Evolutionary conservation across 1,140 invertebrate species (phyloP), one percentile per base, ranked within the genome.

Genomic region (Drosophila jambulina): DNA sequence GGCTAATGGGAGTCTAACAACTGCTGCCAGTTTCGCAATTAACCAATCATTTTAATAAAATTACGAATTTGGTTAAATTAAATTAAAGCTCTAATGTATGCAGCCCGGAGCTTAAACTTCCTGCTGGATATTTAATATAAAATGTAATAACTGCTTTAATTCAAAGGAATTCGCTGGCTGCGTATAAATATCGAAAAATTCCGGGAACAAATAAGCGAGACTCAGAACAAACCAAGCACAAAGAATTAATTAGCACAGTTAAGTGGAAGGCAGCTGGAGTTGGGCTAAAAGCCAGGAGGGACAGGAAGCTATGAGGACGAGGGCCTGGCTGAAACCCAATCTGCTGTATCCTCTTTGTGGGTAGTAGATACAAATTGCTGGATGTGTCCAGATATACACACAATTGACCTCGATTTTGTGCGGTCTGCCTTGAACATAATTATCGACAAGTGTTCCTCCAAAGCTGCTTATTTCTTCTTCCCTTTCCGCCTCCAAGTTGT

Each of bases 401-500:
- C 45, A 67, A 68, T 74, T 80, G 80, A 87, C 83, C 83, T 87
- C 83, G 56, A 74, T 80, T 77, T 63, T 70, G 72, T 77, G 80
- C 48, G 59, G 80, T 80, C 78, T 68, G 60, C 71, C 79, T 80
- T 86, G 76, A 80, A 77, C 71, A 80, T 80, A 82, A 82, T 82
- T 77, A 80, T 80, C 43, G 63, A 79, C 60, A 85, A 78, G 64
- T 58, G 63, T 74, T 71, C 48, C 42, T 43, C 36, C 42, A 68
- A 83, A 78, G 61, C 46, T 56, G 49, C 63, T 80, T 82, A 80
- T 49, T 56, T 79, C 45, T 80, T 34, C 48, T 79, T 79, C 57
- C 56, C 21, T 27, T 42, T 42, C 12, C 21, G 13, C 38, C 23
- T 34, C 36, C 25, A 23, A 36, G 2, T 19, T 70, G 46, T 74